Evolutionary conservation across 2,888 invertebrate species (phyloP), one percentile per base, ranked within the genome.

Genomic region (Eustalomyia histrio): DNA sequence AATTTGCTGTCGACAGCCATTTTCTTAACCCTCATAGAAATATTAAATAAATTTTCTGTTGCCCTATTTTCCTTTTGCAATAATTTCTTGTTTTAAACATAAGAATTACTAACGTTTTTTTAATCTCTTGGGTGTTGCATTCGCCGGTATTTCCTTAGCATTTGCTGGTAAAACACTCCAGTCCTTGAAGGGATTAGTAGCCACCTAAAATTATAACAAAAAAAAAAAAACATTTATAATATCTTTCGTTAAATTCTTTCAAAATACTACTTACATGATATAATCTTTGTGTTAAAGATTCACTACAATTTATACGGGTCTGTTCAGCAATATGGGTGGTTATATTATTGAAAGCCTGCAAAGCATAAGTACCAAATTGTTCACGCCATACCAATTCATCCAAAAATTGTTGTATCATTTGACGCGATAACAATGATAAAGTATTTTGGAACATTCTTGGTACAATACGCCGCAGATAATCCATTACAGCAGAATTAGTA

Each of bases 361-460:
- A 92, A 0, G 97, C 94, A 0, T 95, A 94, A 5, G 93, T 92
- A 0, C 97, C 97, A 87, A 94, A 97, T 87, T 95, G 94, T 89
- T 97, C 97, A 75, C 97, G 92, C 97, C 97, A 97, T 12, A 96
- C 95, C 17, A 97, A 90, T 87, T 97, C 97, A 88, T 97, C 97
- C 83, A 97, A 91, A 89, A 97, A 97, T 89, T 97, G 96, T 89
- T 97, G 97, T 86, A 97, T 96, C 88, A 97, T 95, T 90, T 95
- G 95, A 60, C 96, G 92, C 1, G 95, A 96, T 0, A 97, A 91
- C 83, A 96, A 89, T 10, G 96, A 96, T 8, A 97, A 90, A 0
- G 97, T 97, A 84, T 96, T 97, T 91, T 97, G 95, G 91, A 97
- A 97, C 96, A 97, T 97, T 86, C 96, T 93, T 0, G 97, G 97